phyloP scores from a whole-genome alignment of 2,888 invertebrate species.

The Heterodera filipjevi region DNA sequence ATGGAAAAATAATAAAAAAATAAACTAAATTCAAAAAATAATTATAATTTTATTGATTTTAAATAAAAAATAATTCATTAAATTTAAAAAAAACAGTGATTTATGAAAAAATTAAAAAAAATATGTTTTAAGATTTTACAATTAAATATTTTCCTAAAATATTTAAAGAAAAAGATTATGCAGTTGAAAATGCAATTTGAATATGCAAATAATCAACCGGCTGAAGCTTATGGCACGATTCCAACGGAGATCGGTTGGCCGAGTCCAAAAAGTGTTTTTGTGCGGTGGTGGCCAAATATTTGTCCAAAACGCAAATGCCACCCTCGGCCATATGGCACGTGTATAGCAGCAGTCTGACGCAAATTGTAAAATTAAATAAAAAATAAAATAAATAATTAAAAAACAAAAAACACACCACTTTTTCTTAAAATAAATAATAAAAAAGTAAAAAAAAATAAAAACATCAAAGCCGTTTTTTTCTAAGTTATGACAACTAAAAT shows the following conservation, averaged over 20 bases:
- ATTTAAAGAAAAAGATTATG: no score
- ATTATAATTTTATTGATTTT: background rate
- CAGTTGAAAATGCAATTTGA: background rate
- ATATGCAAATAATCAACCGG: background rate
- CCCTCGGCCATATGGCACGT: slow-evolving; percentile 37
- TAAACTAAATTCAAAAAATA: background rate
- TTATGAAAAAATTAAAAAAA: no score
- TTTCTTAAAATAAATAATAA: no score
- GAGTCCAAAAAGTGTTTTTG: background rate
- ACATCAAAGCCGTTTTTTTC: no score
- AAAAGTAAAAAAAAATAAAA: no score
- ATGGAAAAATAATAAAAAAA: background rate
- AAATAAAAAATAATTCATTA: no score
- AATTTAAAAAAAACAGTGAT: no score
- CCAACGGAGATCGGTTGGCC: background rate
- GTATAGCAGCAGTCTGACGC: slow-evolving; percentile 31
- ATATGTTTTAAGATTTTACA: no score
- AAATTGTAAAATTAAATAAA: background rate
- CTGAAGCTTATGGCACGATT: slow-evolving; percentile 16
- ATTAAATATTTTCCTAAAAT: no score
- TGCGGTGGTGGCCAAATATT: slow-evolving; percentile 28
- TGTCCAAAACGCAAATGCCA: slow-evolving; percentile 30
- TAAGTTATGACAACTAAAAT: no score
- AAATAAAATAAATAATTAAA: background rate
- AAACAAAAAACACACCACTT: no score